phyloP scores from a whole-genome alignment of 1,140 invertebrate genomes.

The Ceratina australensis region DNA sequence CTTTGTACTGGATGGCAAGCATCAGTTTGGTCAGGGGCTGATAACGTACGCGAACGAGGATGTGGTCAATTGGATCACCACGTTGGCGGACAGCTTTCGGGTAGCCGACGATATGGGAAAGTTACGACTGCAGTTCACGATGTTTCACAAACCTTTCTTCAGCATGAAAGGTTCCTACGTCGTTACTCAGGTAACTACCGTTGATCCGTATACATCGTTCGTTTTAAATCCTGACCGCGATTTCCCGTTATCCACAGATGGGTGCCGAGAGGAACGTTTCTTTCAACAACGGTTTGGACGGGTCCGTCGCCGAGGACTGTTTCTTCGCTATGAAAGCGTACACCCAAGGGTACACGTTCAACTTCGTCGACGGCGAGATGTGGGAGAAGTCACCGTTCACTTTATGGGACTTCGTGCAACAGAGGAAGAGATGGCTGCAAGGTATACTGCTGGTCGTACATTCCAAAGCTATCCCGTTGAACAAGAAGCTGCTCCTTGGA shows the following conservation, averaged over 20 bases:
- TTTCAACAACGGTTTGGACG: conserved; percentile 97
- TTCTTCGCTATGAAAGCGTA: conserved; percentile 97
- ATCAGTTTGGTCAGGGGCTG: conserved; percentile 98
- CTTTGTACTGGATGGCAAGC: conserved; percentile 96
- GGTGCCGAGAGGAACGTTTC: conserved; percentile 93
- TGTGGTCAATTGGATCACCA: conserved; percentile 98
- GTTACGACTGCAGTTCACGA: conserved; percentile 93
- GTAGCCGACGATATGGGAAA: conserved; percentile 99
- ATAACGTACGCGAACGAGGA: conserved; percentile 99
- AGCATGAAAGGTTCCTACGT: conserved; percentile 99
- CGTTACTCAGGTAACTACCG: conserved; percentile 88
- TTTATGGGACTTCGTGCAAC: conserved; percentile 95
- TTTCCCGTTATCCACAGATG: conserved; percentile 81
- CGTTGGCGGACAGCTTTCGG: conserved; percentile 96
- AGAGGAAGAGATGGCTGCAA: conserved; percentile 97
- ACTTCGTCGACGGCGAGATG: conserved; percentile 98
- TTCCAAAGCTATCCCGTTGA: conserved; percentile 90
- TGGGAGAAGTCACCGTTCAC: conserved; percentile 98
- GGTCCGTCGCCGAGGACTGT: conserved; percentile 98
- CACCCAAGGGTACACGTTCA: conserved; percentile 91
- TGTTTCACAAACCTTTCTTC: conserved; percentile 97
- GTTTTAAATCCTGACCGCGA: no score
- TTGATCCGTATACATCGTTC: no score
- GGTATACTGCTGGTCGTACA: conserved; percentile 97
- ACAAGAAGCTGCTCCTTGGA: conserved; percentile 90